phyloP scores from a whole-genome alignment of 2,888 invertebrate species.

The Melinaea menophilus region DNA sequence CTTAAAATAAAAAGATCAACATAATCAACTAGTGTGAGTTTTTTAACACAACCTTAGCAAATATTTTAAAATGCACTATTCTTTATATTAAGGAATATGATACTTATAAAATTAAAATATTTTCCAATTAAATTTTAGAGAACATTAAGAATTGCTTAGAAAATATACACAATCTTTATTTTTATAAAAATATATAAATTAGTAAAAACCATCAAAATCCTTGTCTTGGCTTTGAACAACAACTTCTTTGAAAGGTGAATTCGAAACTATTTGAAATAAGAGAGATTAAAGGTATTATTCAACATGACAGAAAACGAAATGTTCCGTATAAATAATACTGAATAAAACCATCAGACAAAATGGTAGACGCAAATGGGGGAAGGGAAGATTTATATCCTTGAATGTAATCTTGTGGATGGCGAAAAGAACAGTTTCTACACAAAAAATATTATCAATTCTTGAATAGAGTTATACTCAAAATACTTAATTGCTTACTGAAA shows the following conservation, averaged over 20 bases:
- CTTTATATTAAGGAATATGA: no score
- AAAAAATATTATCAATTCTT: no score
- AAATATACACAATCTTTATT: neutral
- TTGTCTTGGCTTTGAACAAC: slow-evolving; percentile 28
- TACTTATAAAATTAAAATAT: neutral
- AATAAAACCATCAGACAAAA: no score
- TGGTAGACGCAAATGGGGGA: no score
- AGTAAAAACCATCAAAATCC: neutral
- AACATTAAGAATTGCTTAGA: slow-evolving; percentile 16
- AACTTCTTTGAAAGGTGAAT: slow-evolving; percentile 27
- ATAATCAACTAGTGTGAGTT: no score
- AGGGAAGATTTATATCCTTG: no score
- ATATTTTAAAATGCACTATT: neutral
- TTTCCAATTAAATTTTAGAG: slow-evolving; percentile 28
- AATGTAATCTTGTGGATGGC: no score
- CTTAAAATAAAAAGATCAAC: no score
- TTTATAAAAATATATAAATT: neutral
- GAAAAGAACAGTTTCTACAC: slow-evolving; percentile 19
- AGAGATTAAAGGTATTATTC: slow-evolving; percentile 61
- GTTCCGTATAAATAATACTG: no score
- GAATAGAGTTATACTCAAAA: slow-evolving; percentile 42
- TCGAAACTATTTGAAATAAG: slow-evolving; percentile 29
- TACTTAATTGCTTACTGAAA: slow-evolving; percentile 51
- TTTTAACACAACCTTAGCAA: no score
- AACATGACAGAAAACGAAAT: slow-evolving; percentile 51